A percentile compares a stretch with the other conserved stretches of the same genome.
These are phyloP conservation scores for Drosophila lutescens DNA, from an alignment of 2,888 invertebrate genomes.

Conservation along the genomic window DNA sequence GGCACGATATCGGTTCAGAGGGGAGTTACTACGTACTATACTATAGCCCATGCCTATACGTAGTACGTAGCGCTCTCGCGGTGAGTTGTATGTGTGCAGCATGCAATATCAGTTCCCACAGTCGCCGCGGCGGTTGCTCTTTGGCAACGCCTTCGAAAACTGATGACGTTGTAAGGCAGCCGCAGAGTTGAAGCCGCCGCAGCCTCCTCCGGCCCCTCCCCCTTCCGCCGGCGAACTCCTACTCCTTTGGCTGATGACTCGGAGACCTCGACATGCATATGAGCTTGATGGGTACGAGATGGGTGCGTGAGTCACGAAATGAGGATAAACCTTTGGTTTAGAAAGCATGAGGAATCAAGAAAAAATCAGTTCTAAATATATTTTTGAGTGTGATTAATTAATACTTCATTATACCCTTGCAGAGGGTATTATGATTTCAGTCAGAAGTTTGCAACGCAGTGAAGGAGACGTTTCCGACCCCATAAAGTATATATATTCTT, in stretches of 20 bases:
- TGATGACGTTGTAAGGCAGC: slow-evolving; percentile 78
- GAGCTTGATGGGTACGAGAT: slow-evolving; percentile 34
- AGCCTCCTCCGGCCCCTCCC: slow-evolving; percentile 21
- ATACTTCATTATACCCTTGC: no score
- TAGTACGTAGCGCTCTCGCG: slow-evolving; percentile 1
- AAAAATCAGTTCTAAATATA: no score
- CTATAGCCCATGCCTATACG: no score
- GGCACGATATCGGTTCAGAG: slow-evolving; percentile 66
- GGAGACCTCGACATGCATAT: slow-evolving; percentile 50
- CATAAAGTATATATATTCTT: no score
- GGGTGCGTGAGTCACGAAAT: slow-evolving; percentile 25
- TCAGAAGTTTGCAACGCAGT: no score
- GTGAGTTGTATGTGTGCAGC: slow-evolving; percentile 67
- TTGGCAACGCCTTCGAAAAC: slow-evolving; percentile 77
- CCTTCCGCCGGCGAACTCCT: slow-evolving; percentile 19
- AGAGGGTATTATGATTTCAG: no score
- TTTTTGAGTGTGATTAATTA: no score
- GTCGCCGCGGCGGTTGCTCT: slow-evolving; percentile 73
- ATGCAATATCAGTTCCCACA: slow-evolving; percentile 79
- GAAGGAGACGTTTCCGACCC: no score
- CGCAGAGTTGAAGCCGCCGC: slow-evolving; percentile 54
- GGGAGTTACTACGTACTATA: background rate
- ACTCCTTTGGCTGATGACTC: slow-evolving; percentile 42
- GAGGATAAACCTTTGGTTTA: background rate
- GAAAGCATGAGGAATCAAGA: background rate